phyloP scores from a whole-genome alignment of 2,888 invertebrate species.

The Biston stratarius region DNA sequence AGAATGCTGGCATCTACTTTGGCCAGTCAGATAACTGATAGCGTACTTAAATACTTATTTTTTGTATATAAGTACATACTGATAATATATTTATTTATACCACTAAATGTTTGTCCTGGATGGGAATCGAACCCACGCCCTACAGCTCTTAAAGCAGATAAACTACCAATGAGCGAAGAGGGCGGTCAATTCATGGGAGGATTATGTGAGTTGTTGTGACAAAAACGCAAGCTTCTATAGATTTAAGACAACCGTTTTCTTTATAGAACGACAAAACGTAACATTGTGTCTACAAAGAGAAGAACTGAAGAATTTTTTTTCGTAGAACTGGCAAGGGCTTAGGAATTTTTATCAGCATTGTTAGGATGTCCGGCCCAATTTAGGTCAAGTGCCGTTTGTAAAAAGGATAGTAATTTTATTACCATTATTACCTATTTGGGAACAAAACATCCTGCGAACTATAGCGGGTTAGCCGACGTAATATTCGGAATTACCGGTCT shows the following conservation, averaged over 20 bases:
- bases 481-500: slow-evolving; percentile 35
- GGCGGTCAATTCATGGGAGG: too few relatives aligned
- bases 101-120: too few relatives aligned
- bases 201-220: not conserved
- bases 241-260: slow-evolving; percentile 1
- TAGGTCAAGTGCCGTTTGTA: slow-evolving; percentile 34
- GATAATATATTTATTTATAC: too few relatives aligned
- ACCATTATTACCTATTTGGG: slow-evolving; percentile 36
- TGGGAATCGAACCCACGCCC: too few relatives aligned
- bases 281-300: slow-evolving; percentile 4
- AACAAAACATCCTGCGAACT: slow-evolving; percentile 38
- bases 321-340: slow-evolving; percentile 20
- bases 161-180: too few relatives aligned
- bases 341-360: slow-evolving; percentile 36
- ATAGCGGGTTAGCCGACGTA: slow-evolving; percentile 38
- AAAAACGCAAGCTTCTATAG: not conserved
- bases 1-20: too few relatives aligned
- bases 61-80: too few relatives aligned
- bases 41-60: too few relatives aligned
- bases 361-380: slow-evolving; percentile 38
- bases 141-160: too few relatives aligned
- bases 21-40: too few relatives aligned
- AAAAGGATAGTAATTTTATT: slow-evolving; percentile 37
- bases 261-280: not conserved
- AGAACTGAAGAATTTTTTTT: slow-evolving; percentile 13